phyloP scores from a whole-genome alignment of 2,113 vertebrate species.

The Thomomys bottae region DNA sequence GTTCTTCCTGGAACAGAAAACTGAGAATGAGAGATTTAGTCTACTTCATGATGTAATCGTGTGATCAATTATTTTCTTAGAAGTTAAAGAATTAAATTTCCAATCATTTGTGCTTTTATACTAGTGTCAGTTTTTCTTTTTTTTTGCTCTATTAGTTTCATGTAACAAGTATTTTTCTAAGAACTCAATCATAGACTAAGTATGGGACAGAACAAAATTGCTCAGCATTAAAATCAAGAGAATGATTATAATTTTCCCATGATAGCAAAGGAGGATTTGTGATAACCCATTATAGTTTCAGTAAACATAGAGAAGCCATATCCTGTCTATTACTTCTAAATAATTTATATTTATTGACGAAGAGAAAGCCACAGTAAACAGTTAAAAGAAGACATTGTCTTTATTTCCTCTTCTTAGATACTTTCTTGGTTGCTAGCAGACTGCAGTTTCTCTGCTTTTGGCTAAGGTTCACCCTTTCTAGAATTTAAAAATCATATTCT shows the following conservation, averaged over 20 bases:
- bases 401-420: background rate
- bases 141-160: background rate
- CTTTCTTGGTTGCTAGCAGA: background rate
- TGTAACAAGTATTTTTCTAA: background rate
- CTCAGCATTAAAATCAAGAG: too few species aligned
- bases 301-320: background rate
- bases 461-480: background rate
- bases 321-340: background rate
- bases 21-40: rapidly evolving
- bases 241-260: background rate
- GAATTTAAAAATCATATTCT: background rate
- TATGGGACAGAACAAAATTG: too few species aligned
- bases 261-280: background rate
- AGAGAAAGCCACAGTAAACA: background rate
- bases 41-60: background rate
- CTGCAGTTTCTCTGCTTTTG: background rate
- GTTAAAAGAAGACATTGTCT: background rate
- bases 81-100: background rate
- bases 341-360: background rate
- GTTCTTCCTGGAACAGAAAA: background rate
- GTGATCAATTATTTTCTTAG: too few species aligned
- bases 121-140: background rate
- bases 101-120: background rate
- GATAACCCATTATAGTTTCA: too few species aligned
- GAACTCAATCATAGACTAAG: background rate